A percentile compares a stretch with the other conserved stretches of the same genome.
phyloP scores from a whole-genome alignment of 2,888 invertebrate genomes.

The Papilio protenor region DNA sequence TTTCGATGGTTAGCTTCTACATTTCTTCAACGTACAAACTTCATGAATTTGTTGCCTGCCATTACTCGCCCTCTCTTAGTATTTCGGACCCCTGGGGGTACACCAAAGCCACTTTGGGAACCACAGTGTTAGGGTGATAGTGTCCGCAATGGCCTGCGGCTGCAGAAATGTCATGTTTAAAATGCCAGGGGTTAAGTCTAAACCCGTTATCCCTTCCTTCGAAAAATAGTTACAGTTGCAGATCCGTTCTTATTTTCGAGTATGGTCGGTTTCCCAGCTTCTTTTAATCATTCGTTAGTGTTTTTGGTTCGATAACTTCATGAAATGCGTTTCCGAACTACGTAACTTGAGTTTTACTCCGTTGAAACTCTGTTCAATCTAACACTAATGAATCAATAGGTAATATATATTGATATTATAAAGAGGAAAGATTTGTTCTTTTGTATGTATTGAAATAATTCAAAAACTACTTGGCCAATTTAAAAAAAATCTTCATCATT shows the following conservation, averaged over 20 bases:
- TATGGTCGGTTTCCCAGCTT: too few species aligned
- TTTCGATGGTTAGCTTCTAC: neutral
- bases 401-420: too few species aligned
- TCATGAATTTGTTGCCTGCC: neutral
- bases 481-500: too few species aligned
- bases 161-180: constrained; percentile 2
- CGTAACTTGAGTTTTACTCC: too few species aligned
- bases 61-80: neutral
- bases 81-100: neutral
- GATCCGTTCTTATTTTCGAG: neutral
- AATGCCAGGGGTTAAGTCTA: constrained; percentile 1
- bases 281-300: too few species aligned
- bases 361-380: too few species aligned
- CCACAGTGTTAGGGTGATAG: neutral
- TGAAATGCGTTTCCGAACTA: too few species aligned
- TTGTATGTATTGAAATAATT: too few species aligned
- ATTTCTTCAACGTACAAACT: neutral
- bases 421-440: too few species aligned
- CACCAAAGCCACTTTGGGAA: neutral
- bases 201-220: neutral
- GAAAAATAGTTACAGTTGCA: neutral
- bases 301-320: too few species aligned
- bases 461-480: too few species aligned
- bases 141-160: constrained; percentile 8
- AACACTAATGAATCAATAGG: too few species aligned